Conservation (phyloP, 2,888 invertebrate genomes). For the Fragum fragum region DNA sequence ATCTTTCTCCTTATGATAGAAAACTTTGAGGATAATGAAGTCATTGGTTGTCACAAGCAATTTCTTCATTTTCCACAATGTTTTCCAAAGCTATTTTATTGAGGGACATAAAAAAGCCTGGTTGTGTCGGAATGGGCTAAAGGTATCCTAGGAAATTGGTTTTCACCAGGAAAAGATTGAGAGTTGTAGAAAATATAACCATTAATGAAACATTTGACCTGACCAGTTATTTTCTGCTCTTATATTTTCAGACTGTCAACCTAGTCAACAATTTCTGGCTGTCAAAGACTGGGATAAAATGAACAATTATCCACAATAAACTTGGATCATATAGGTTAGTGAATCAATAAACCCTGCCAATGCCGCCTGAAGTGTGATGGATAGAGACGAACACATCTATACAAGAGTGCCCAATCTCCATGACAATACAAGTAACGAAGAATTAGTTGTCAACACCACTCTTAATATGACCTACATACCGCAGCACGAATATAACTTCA, state of each 20-base stretch:
- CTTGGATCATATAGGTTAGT: not conserved
- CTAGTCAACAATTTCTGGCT: not conserved
- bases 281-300: constrained; percentile 1
- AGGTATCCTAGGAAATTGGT: too few relatives aligned
- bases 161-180: too few relatives aligned
- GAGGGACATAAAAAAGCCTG: too few relatives aligned
- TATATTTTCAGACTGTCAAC: too few relatives aligned
- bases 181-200: too few relatives aligned
- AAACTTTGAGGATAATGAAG: constrained; percentile 9
- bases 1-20: not conserved
- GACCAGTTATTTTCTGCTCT: not conserved
- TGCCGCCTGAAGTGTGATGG: constrained; percentile 20
- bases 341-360: not conserved
- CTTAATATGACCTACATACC: constrained; percentile 27
- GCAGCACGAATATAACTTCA: not conserved
- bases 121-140: too few relatives aligned
- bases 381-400: constrained; percentile 19
- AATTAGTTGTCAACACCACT: constrained; percentile 11
- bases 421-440: constrained; percentile 13
- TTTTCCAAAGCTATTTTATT: too few relatives aligned
- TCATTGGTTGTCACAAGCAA: not conserved
- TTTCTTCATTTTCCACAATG: constrained; percentile 21
- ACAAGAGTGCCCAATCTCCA: constrained; percentile 18
- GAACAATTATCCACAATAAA: constrained; percentile 6
- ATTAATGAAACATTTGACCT: not conserved